A percentile compares a stretch with the other conserved stretches of the same genome.
Evolutionary conservation across 2,113 vertebrate genomes (phyloP).

Genomic region (Amia ocellicauda): DNA sequence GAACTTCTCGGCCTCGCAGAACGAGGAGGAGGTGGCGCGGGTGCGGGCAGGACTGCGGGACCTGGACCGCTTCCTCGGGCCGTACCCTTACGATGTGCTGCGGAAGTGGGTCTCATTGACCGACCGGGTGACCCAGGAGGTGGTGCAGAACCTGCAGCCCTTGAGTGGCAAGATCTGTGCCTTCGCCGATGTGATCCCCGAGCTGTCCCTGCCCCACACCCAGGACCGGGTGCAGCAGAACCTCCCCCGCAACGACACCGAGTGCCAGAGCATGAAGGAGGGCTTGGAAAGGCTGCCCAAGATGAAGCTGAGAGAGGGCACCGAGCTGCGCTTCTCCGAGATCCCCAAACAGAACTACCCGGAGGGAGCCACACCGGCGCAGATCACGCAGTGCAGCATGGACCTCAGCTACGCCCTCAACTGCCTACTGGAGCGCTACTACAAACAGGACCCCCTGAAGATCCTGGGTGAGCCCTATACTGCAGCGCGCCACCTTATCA

Average conservation of each 20-base stretch:
- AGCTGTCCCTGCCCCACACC: slow-evolving; percentile 65
- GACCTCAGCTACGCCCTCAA: slow-evolving; percentile 87
- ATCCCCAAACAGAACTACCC: slow-evolving; percentile 83
- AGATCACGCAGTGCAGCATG: slow-evolving; percentile 89
- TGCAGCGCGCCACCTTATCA: not conserved
- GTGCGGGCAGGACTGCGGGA: slow-evolving; percentile 71
- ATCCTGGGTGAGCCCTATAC: slow-evolving; percentile 72
- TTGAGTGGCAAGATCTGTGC: slow-evolving; percentile 78
- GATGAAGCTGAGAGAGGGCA: slow-evolving; percentile 82
- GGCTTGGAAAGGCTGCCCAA: slow-evolving; percentile 82
- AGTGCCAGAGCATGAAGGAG: slow-evolving; percentile 86
- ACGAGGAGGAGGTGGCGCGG: slow-evolving; percentile 68
- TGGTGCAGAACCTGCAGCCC: slow-evolving; percentile 72
- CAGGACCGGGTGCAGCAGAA: slow-evolving; percentile 73
- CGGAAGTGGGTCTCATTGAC: slow-evolving; percentile 91
- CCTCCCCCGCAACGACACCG: slow-evolving; percentile 68
- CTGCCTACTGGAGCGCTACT: slow-evolving; percentile 65
- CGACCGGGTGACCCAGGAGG: slow-evolving; percentile 69
- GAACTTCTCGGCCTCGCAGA: slow-evolving; percentile 62
- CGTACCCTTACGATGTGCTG: slow-evolving; percentile 83
- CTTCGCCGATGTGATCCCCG: slow-evolving; percentile 84
- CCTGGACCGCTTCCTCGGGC: slow-evolving; percentile 80
- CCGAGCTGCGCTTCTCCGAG: slow-evolving; percentile 81
- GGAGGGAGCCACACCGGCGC: slow-evolving; percentile 77
- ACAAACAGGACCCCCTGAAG: slow-evolving; percentile 68